Base-by-base conservation (phyloP, 2,797 vertebrate species). In the Limnodromus scolopaceus region DNA sequence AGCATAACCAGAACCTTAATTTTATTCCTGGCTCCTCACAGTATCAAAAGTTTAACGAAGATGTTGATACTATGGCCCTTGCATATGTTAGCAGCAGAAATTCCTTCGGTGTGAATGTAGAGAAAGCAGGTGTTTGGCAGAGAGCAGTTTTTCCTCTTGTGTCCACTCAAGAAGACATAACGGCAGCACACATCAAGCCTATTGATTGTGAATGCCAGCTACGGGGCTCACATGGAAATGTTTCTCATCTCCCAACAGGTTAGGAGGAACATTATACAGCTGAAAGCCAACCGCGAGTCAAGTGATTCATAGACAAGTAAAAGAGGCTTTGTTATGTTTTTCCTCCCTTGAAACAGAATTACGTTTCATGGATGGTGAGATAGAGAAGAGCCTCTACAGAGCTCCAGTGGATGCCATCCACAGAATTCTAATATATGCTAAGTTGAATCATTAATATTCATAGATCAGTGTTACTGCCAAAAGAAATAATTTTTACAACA, bases 51-150 rank as follows among this genome's bases (percentile, higher is more conserved):
- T 46, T 75, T 68, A 49, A 78, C 71, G 38, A 66, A 36, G 27
- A 58, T 14, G 13, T 69, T 41, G 34, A 72, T 58, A 23, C 28
- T 10, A 15, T 15, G 36, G 14, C 65, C 23, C 27, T 61, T 54
- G 57, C 54, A 43, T 74, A 51, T 13, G 16, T 65, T 65, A 79
- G 11, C 34, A 91, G 66, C 46, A 84, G 46, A 72, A 76, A 28
- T 25, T 92, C 43, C 77, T 69, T 88, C 5, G 2, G 24, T 20
- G 19, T 2, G 1, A 90, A 43, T 28, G 16, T 5, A 58, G 51
- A 76, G 57, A 80, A 96, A 92, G 70, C 94, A 97, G 93, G 95
- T 97, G 94, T 77, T 94, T 97, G 95, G 94, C 86, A 92, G 58
- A 2, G 2, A 92, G 55, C 8, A 54, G 41, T 58, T 76, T 88